Conservation (phyloP, 2,797 vertebrate species). For the Synaphobranchus kaupii region DNA sequence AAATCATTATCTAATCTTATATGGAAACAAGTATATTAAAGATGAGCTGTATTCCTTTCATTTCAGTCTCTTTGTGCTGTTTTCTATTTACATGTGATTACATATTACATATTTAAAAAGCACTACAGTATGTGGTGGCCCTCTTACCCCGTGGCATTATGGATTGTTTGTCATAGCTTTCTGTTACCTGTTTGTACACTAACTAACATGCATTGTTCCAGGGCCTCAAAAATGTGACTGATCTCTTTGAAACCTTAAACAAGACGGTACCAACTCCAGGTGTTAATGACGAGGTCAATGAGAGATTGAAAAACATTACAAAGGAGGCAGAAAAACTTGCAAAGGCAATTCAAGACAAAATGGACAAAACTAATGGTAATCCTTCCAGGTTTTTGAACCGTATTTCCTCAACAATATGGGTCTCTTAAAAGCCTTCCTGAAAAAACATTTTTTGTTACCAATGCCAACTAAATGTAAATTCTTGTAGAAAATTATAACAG, state of each 20-base stretch:
- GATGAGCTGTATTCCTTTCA: too few species aligned
- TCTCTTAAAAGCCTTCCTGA: not conserved
- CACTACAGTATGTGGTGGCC: too few species aligned
- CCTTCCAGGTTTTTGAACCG: not conserved
- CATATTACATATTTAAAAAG: too few species aligned
- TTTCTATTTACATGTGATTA: too few species aligned
- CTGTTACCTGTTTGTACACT: not conserved
- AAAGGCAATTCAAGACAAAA: constrained; percentile 73
- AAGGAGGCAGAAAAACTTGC: constrained; percentile 70
- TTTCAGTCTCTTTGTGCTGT: too few species aligned
- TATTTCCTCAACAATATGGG: not conserved
- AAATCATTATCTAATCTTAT: too few species aligned
- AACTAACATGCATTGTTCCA: constrained; percentile 55
- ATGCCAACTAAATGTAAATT: not conserved
- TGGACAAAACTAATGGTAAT: constrained; percentile 75
- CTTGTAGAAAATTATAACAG: not conserved
- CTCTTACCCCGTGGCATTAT: not conserved
- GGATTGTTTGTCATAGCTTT: not conserved
- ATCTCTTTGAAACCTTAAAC: constrained; percentile 69
- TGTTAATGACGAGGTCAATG: constrained; percentile 54
- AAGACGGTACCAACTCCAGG: constrained; percentile 53
- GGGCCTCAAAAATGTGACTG: constrained; percentile 69
- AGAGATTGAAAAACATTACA: constrained; percentile 71
- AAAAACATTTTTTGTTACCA: not conserved
- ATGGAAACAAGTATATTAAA: too few species aligned